Percentiles rank a stretch among this genome's conserved stretches.
Evolutionary conservation across 2,797 vertebrate species (phyloP).

Genomic region (Natrix natrix): DNA sequence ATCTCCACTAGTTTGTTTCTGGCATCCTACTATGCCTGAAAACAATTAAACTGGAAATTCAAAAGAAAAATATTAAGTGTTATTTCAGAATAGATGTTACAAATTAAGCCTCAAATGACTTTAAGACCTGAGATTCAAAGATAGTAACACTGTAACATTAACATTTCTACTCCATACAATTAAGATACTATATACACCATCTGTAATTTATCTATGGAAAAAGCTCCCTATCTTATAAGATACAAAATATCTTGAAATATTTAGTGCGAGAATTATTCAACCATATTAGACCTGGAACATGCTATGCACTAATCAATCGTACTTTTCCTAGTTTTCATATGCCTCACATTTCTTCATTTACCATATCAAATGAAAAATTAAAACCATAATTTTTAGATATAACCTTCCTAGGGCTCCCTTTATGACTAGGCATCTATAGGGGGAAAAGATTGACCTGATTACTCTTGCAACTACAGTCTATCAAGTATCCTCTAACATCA

Average conservation of each 20-base stretch:
- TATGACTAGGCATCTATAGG: not conserved
- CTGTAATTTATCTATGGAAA: not conserved
- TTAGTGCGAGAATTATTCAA: not conserved
- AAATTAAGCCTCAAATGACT: not conserved
- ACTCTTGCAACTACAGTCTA: not conserved
- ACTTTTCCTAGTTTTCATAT: not conserved
- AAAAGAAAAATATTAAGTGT: not conserved
- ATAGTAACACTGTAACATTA: not conserved
- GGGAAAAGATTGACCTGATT: not conserved
- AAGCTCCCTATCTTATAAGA: not conserved
- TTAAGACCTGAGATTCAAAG: not conserved
- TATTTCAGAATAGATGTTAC: not conserved
- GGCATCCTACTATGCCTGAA: not conserved
- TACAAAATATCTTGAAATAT: not conserved
- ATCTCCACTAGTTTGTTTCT: not conserved
- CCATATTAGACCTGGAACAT: not conserved
- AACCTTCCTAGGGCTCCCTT: not conserved
- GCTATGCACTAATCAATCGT: not conserved
- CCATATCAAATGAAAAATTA: not conserved
- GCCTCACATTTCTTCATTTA: not conserved
- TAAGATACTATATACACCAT: not conserved
- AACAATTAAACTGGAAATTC: not conserved
- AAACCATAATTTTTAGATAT: not conserved
- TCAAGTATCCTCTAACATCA: not conserved
- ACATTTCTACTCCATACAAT: not conserved